Conservation (phyloP, 2,113 vertebrate genomes). For the Stercorarius parasiticus region DNA sequence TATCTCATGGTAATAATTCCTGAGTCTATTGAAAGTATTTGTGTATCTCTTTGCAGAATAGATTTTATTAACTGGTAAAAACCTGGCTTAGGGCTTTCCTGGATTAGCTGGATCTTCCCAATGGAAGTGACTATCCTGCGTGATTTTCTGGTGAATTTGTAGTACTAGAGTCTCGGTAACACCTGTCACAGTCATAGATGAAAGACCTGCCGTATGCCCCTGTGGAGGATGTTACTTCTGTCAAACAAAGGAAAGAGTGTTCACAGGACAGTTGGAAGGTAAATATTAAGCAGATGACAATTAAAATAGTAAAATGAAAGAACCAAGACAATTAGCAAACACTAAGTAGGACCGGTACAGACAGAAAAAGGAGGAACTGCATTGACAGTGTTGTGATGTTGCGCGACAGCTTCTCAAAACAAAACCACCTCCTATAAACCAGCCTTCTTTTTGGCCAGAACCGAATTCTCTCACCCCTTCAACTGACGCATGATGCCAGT, state of each 20-base stretch:
- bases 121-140: neutral
- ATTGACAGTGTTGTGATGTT: neutral
- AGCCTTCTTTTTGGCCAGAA: neutral
- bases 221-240: neutral
- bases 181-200: accelerated
- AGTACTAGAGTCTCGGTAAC: neutral
- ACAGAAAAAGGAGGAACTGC: neutral
- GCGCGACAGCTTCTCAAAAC: neutral
- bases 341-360: neutral
- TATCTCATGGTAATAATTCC: neutral
- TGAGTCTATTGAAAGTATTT: neutral
- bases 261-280: neutral
- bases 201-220: neutral
- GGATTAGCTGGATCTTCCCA: neutral
- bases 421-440: neutral
- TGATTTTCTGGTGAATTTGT: neutral
- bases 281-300: neutral
- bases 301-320: neutral
- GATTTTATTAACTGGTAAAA: neutral
- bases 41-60: neutral
- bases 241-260: neutral
- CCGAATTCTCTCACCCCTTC: neutral
- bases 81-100: neutral
- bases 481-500: neutral
- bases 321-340: neutral